phyloP scores from a whole-genome alignment of 1,140 invertebrate genomes.

The Proales similis region DNA sequence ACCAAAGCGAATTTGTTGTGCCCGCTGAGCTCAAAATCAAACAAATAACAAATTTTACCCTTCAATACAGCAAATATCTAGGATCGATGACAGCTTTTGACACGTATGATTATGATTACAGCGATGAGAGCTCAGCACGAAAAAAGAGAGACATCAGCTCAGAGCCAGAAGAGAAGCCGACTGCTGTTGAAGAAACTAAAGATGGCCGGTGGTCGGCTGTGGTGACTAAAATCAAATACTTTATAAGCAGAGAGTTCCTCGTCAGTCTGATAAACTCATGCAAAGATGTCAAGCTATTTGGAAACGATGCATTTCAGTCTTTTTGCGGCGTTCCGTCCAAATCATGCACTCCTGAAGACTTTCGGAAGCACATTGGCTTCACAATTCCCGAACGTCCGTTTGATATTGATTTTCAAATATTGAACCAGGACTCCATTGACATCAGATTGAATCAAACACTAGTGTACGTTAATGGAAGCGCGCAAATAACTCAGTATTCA shows the following conservation, averaged over 20 bases:
- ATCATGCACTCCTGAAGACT: constrained; percentile 8
- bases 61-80: not conserved
- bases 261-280: constrained; percentile 1
- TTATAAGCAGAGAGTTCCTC: not conserved
- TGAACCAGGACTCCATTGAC: not conserved
- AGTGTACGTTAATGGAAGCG: not conserved
- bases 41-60: not conserved
- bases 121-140: not conserved
- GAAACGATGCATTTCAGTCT: constrained; percentile 13
- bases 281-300: constrained; percentile 11
- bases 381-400: constrained; percentile 6
- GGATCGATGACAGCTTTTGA: not conserved
- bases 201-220: too few relatives aligned
- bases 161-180: not conserved
- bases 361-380: constrained; percentile 4
- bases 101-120: not conserved
- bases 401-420: constrained; percentile 6
- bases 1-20: constrained; percentile 9
- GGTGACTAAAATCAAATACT: constrained; percentile 6
- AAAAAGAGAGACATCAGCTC: not conserved
- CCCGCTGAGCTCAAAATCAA: not conserved
- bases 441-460: not conserved
- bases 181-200: too few relatives aligned
- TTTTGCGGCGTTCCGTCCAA: constrained; percentile 32
- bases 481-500: not conserved